Conservation (phyloP, 1,140 invertebrate genomes). For the Tribolium castaneum region DNA sequence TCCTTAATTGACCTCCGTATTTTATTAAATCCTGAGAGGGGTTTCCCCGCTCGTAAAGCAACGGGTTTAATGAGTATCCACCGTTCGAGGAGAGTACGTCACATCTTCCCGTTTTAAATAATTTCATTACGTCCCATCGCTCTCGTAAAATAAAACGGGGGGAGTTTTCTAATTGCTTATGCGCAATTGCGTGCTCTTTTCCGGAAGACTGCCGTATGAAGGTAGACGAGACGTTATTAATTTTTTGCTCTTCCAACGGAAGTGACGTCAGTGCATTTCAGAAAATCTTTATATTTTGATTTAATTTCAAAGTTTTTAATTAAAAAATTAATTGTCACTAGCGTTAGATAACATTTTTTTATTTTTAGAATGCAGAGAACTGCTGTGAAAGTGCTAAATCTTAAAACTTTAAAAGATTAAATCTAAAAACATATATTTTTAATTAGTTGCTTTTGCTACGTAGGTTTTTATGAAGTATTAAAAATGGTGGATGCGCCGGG, state of each 20-base stretch:
- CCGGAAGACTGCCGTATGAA: background rate
- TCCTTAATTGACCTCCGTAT: conserved; percentile 27
- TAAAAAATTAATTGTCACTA: too few species aligned
- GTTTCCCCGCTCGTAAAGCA: background rate
- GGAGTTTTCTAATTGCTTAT: conserved; percentile 14
- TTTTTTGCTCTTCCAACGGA: background rate
- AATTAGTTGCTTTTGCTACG: too few species aligned
- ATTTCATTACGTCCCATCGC: conserved; percentile 13
- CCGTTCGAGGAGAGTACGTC: background rate
- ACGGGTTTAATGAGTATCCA: conserved; percentile 31
- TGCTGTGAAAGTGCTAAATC: too few species aligned
- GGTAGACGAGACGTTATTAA: background rate
- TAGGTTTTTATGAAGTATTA: too few species aligned
- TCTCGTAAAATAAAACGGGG: background rate
- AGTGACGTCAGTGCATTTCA: background rate
- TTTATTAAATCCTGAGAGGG: conserved; percentile 24
- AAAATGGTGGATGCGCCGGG: too few species aligned
- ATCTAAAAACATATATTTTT: too few species aligned
- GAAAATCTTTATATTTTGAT: too few species aligned
- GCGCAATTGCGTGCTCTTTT: background rate
- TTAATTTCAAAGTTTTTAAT: too few species aligned
- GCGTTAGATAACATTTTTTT: too few species aligned
- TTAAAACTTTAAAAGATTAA: too few species aligned
- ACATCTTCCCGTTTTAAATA: conserved; percentile 20
- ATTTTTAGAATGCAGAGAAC: too few species aligned